These are phyloP conservation scores for Balanococcus diminutus DNA, from an alignment of 2,888 invertebrate species.

Conservation along the genomic window DNA sequence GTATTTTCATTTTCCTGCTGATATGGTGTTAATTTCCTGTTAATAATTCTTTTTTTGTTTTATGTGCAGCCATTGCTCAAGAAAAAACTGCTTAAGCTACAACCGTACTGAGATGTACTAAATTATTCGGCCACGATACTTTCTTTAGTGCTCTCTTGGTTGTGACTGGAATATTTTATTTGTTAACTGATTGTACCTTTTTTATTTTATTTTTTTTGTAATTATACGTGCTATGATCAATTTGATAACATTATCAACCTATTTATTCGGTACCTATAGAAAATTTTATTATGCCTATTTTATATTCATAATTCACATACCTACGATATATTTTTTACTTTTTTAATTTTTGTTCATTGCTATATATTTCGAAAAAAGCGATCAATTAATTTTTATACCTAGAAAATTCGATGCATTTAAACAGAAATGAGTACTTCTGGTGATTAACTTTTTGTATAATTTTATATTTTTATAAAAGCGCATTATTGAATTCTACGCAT, in stretches of 20 bases:
- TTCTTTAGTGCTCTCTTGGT: conserved; percentile 53
- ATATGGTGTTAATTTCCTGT: not conserved
- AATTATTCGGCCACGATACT: conserved; percentile 48
- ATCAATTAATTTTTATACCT: conserved; percentile 20
- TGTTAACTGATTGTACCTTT: conserved; percentile 45
- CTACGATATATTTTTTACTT: conserved; percentile 42
- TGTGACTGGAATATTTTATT: conserved; percentile 34
- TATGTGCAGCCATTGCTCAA: conserved; percentile 68
- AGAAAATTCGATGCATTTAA: conserved; percentile 8
- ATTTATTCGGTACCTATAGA: not conserved
- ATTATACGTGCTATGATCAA: conserved; percentile 14
- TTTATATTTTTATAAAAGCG: not conserved
- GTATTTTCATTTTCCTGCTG: not conserved
- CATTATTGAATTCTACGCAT: conserved; percentile 23
- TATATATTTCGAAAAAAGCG: not conserved
- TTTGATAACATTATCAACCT: conserved; percentile 26
- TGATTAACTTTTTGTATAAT: conserved; percentile 18
- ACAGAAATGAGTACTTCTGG: conserved; percentile 10
- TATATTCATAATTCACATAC: not conserved
- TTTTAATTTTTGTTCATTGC: conserved; percentile 8
- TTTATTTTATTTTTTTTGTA: conserved; percentile 20
- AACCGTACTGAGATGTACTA: conserved; percentile 28
- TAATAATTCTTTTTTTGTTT: conserved; percentile 23
- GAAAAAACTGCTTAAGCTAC: conserved; percentile 74
- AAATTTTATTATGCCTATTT: conserved; percentile 30